phyloP scores from a whole-genome alignment of 2,113 vertebrate genomes.

The Balaenoptera acutorostrata region DNA sequence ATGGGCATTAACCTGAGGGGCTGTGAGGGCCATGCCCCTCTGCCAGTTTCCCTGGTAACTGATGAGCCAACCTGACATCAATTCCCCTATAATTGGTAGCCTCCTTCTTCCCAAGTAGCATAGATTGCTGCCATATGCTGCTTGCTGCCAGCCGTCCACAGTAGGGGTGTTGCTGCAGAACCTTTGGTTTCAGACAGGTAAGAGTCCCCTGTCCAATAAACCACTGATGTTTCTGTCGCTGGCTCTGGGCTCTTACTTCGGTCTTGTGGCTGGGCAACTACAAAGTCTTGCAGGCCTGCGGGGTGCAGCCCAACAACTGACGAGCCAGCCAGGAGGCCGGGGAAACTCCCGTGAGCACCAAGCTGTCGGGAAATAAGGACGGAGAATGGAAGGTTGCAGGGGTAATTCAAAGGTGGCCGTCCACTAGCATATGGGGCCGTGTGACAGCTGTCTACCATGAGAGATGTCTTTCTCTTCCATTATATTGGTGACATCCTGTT shows the following conservation, averaged over 20 bases:
- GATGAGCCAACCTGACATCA: background rate
- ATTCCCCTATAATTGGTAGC: background rate
- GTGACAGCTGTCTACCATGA: background rate
- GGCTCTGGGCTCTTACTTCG: background rate
- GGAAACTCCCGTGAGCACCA: background rate
- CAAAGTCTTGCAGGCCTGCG: background rate
- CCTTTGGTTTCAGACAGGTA: background rate
- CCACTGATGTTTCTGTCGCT: background rate
- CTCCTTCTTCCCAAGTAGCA: background rate
- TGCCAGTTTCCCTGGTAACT: background rate
- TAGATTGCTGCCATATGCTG: background rate
- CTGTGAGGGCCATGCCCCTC: background rate
- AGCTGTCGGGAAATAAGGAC: background rate
- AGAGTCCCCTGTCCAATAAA: background rate
- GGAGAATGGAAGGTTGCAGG: background rate
- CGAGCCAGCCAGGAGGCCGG: background rate
- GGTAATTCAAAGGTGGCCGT: background rate
- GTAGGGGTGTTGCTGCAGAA: background rate
- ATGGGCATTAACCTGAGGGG: background rate
- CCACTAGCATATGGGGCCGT: background rate
- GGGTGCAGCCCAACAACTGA: background rate
- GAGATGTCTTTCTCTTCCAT: background rate
- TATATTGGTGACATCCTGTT: background rate
- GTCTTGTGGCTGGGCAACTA: background rate
- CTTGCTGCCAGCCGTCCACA: accelerated